Percentiles rank a stretch among this genome's conserved stretches.
Conservation (phyloP, 1,140 invertebrate species). For the Trichoplusia ni region DNA sequence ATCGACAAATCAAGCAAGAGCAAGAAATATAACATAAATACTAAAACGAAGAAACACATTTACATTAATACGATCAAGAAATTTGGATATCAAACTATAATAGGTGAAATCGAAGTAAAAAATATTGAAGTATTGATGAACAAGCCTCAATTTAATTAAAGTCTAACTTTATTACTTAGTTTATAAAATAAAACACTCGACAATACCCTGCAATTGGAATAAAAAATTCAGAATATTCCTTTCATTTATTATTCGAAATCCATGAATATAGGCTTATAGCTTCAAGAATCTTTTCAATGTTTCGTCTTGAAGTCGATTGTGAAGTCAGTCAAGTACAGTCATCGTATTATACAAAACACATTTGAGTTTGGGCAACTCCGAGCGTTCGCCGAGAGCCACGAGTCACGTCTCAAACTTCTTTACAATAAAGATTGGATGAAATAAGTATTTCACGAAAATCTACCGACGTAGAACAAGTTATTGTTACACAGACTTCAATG, state of each 20-base stretch:
- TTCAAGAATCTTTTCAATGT: neutral
- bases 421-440: constrained; percentile 12
- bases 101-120: too few relatives aligned
- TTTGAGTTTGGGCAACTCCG: constrained; percentile 11
- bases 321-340: constrained; percentile 1
- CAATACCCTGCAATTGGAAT: too few relatives aligned
- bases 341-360: constrained; percentile 14
- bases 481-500: neutral
- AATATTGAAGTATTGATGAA: too few relatives aligned
- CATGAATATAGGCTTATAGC: neutral
- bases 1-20: too few relatives aligned
- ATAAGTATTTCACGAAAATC: neutral
- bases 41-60: too few relatives aligned
- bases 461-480: neutral
- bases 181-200: too few relatives aligned
- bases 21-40: too few relatives aligned
- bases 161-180: too few relatives aligned
- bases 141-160: too few relatives aligned
- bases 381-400: neutral
- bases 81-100: too few relatives aligned
- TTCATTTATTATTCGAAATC: constrained; percentile 1
- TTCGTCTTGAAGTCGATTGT: neutral
- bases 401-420: constrained; percentile 2
- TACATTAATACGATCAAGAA: too few relatives aligned
- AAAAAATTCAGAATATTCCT: too few relatives aligned